A percentile compares a stretch with the other conserved stretches of the same genome.
Conservation (phyloP, 2,797 vertebrate species). For the Neosilurus mollespiculum region DNA sequence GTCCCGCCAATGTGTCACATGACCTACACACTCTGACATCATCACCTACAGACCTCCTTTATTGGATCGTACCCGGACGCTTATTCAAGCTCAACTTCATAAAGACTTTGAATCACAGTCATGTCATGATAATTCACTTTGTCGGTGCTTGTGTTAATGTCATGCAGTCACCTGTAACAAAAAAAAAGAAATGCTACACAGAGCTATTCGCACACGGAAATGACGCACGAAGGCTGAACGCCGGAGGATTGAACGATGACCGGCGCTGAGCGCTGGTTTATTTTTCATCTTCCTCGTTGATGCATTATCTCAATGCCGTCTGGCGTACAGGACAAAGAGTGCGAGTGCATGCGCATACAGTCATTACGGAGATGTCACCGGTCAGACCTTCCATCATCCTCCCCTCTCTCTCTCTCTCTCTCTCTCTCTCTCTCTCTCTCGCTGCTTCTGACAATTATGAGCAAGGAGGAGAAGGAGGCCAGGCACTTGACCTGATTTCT, state of each 20-base stretch:
- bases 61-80: neutral
- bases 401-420: slow-evolving; percentile 59
- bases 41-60: no score
- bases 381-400: slow-evolving; percentile 64
- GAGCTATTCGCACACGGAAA: no score
- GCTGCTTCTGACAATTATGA: slow-evolving; percentile 66
- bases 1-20: no score
- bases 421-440: slow-evolving; percentile 54
- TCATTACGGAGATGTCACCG: slow-evolving; percentile 55
- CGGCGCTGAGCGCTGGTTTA: no score
- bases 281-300: slow-evolving; percentile 3
- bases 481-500: slow-evolving; percentile 77
- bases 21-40: no score
- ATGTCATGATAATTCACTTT: neutral
- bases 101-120: neutral
- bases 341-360: slow-evolving; percentile 33
- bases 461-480: slow-evolving; percentile 60
- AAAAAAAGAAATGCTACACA: neutral
- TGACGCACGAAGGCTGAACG: no score
- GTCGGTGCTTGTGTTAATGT: neutral
- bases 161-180: neutral
- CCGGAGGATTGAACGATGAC: neutral
- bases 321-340: slow-evolving; percentile 20
- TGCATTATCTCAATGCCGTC: slow-evolving; percentile 31
- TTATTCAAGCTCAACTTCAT: neutral